phyloP scores from a whole-genome alignment of 1,140 invertebrate genomes.

The Tetragnatha versicolor region DNA sequence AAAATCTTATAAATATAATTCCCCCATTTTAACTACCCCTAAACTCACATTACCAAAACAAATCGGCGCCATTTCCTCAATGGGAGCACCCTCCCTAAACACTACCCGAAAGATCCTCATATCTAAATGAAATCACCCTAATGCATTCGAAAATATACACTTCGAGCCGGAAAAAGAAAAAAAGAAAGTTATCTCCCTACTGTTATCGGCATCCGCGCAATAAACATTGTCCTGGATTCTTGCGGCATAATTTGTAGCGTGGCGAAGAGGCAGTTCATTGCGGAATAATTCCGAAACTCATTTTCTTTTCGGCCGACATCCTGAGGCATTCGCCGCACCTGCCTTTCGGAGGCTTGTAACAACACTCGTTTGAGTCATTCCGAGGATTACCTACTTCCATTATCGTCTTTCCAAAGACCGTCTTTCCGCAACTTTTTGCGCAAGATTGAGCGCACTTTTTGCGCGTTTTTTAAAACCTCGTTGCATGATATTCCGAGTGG shows the following conservation, averaged over 20 bases:
- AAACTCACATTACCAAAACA: no score
- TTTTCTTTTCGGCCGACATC: constrained; percentile 16
- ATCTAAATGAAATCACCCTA: constrained; percentile 1
- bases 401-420: constrained; percentile 25
- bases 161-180: constrained; percentile 6
- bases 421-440: constrained; percentile 19
- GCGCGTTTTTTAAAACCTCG: no score
- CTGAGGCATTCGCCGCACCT: constrained; percentile 26
- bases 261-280: constrained; percentile 6
- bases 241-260: constrained; percentile 18
- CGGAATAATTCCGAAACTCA: constrained; percentile 36
- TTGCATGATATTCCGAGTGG: background rate
- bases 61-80: no score
- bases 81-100: no score
- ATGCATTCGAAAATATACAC: constrained; percentile 7
- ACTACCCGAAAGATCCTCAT: background rate
- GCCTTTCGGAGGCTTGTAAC: constrained; percentile 22
- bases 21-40: no score
- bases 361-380: constrained; percentile 27
- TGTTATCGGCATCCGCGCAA: constrained; percentile 16
- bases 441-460: constrained; percentile 10
- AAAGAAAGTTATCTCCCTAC: background rate
- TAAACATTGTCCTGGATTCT: constrained; percentile 30
- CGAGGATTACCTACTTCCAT: constrained; percentile 22
- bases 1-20: no score